Conservation (phyloP, 2,113 vertebrate genomes). For the Pithys albifrons region DNA sequence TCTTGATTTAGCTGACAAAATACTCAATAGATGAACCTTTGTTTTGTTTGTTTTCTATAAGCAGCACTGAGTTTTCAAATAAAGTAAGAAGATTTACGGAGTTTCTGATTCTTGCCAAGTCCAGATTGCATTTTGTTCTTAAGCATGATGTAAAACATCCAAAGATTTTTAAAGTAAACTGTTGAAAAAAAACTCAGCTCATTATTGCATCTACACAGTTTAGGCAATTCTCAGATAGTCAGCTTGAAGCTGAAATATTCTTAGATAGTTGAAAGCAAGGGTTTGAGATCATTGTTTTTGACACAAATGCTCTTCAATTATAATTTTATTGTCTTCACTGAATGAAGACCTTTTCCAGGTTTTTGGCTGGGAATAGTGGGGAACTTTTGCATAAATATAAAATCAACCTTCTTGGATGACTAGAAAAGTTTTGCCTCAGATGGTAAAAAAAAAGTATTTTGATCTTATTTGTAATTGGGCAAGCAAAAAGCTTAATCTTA, state of each 20-base stretch:
- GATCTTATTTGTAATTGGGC: not conserved
- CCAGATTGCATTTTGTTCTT: not conserved
- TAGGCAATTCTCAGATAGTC: not conserved
- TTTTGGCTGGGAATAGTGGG: not conserved
- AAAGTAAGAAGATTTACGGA: not conserved
- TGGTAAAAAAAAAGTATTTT: not conserved
- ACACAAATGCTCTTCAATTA: not conserved
- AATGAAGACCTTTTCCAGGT: not conserved
- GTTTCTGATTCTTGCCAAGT: not conserved
- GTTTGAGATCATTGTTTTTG: not conserved
- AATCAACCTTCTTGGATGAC: not conserved
- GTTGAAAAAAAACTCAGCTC: not conserved
- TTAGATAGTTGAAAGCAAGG: not conserved
- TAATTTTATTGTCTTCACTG: not conserved
- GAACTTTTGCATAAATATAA: not conserved
- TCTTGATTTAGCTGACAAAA: not conserved
- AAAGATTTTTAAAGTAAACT: not conserved
- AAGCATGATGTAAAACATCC: not conserved
- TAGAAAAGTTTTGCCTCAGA: not conserved
- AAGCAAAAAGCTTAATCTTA: not conserved
- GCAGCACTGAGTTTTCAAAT: not conserved
- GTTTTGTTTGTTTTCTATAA: not conserved
- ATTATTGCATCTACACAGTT: not conserved
- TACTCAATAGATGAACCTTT: not conserved
- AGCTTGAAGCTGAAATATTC: not conserved